Conservation (phyloP, 2,113 vertebrate genomes). For the Pelvicachromis taeniatus region DNA sequence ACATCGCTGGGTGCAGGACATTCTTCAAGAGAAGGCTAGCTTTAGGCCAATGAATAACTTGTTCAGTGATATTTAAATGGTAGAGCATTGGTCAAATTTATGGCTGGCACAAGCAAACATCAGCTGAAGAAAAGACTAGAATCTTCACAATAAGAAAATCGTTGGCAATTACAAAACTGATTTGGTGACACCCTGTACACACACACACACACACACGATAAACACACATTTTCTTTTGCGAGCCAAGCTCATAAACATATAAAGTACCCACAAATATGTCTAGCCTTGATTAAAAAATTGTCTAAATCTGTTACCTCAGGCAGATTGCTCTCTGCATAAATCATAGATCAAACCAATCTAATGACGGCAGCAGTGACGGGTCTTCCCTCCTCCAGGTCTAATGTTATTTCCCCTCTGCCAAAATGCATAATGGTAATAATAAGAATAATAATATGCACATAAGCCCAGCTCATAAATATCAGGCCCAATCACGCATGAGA, state of each 20-base stretch:
- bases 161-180: background rate
- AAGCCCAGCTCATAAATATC: constrained; percentile 70
- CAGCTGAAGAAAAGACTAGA: background rate
- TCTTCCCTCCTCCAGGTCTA: constrained; percentile 19
- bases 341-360: constrained; percentile 74
- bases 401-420: constrained; percentile 54
- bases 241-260: constrained; percentile 45
- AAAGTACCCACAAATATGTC: constrained; percentile 43
- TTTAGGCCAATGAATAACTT: background rate
- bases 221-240: constrained; percentile 14
- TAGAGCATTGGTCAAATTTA: background rate
- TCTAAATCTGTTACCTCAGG: constrained; percentile 68
- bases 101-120: background rate
- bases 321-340: constrained; percentile 49
- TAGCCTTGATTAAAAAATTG: constrained; percentile 72
- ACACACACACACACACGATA: constrained; percentile 29
- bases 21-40: background rate
- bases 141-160: background rate
- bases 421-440: constrained; percentile 68
- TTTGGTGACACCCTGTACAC: background rate
- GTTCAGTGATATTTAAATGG: background rate
- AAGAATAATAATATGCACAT: constrained; percentile 72
- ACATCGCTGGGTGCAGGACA: background rate
- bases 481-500: constrained; percentile 48
- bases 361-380: constrained; percentile 57